These are phyloP conservation scores for Athene cunicularia DNA, from an alignment of 2,113 vertebrate species.

Conservation along the genomic window DNA sequence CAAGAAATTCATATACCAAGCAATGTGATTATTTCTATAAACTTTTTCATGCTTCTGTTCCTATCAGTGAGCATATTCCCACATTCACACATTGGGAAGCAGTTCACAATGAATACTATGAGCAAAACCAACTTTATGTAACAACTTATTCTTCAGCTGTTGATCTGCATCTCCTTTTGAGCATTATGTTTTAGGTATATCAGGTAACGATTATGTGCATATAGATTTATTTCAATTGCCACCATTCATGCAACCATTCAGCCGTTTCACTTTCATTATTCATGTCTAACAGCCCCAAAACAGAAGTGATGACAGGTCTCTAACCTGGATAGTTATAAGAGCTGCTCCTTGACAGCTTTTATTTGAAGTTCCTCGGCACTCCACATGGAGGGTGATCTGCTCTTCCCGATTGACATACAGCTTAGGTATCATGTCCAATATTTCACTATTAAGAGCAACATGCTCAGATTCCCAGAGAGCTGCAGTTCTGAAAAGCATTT, in stretches of 20 bases:
- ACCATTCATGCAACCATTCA: background rate
- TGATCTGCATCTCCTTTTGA: background rate
- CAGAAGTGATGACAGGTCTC: background rate
- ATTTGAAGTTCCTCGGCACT: slow-evolving; percentile 86
- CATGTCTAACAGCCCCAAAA: background rate
- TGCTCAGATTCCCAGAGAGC: slow-evolving; percentile 92
- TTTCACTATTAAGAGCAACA: slow-evolving; percentile 88
- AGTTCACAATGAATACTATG: background rate
- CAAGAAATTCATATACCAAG: background rate
- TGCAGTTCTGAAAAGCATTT: slow-evolving; percentile 80
- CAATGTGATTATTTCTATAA: background rate
- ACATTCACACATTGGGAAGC: background rate
- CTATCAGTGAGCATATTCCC: background rate
- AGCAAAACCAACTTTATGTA: background rate
- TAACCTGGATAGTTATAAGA: slow-evolving; percentile 86
- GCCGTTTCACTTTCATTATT: background rate
- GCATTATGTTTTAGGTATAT: background rate
- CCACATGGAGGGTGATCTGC: slow-evolving; percentile 86
- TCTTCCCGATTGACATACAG: slow-evolving; percentile 92
- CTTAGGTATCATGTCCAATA: slow-evolving; percentile 87
- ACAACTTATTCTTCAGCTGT: background rate
- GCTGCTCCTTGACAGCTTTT: slow-evolving; percentile 91
- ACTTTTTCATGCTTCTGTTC: background rate
- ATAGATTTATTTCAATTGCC: background rate
- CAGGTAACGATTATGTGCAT: rapidly evolving